Evolutionary conservation across 2,797 vertebrate genomes (phyloP).

Genomic region (Lerista edwardsae): DNA sequence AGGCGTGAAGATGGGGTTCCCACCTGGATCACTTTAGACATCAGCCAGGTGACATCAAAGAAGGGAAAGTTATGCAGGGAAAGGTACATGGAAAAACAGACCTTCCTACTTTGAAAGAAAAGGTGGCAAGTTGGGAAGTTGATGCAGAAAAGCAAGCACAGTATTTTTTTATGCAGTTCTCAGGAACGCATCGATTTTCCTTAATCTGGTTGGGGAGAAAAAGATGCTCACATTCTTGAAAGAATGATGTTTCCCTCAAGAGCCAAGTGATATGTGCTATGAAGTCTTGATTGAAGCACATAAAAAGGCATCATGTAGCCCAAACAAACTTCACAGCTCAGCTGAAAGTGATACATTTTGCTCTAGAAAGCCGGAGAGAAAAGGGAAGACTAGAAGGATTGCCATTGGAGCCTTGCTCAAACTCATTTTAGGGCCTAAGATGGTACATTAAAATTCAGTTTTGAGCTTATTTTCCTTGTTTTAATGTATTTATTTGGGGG

Average conservation of each 20-base stretch:
- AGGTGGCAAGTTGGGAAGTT: slow-evolving; percentile 45
- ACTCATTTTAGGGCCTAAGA: slow-evolving; percentile 27
- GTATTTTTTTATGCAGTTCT: slow-evolving; percentile 59
- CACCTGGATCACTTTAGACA: not conserved
- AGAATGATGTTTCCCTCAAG: slow-evolving; percentile 70
- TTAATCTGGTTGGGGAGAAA: slow-evolving; percentile 49
- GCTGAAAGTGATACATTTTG: slow-evolving; percentile 63
- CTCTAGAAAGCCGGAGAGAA: slow-evolving; percentile 58
- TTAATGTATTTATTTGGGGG: too few species aligned
- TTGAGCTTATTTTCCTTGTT: too few species aligned
- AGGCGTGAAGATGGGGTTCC: not conserved
- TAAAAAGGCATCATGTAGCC: slow-evolving; percentile 67
- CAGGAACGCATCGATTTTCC: slow-evolving; percentile 66
- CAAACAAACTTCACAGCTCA: slow-evolving; percentile 54
- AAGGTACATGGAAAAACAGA: slow-evolving; percentile 22
- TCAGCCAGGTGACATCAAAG: not conserved
- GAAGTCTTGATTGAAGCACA: slow-evolving; percentile 67
- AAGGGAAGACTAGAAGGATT: slow-evolving; percentile 56
- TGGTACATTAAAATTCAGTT: too few species aligned
- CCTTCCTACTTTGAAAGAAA: slow-evolving; percentile 41
- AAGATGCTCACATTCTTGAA: slow-evolving; percentile 59
- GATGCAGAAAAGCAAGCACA: slow-evolving; percentile 50
- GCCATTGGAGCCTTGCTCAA: slow-evolving; percentile 28
- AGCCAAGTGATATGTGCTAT: slow-evolving; percentile 62
- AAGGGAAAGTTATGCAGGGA: slow-evolving; percentile 25